Percentiles rank a stretch among this genome's conserved stretches.
Evolutionary conservation across 1,140 invertebrate genomes (phyloP).

Genomic region (Cryptotermes secundus): DNA sequence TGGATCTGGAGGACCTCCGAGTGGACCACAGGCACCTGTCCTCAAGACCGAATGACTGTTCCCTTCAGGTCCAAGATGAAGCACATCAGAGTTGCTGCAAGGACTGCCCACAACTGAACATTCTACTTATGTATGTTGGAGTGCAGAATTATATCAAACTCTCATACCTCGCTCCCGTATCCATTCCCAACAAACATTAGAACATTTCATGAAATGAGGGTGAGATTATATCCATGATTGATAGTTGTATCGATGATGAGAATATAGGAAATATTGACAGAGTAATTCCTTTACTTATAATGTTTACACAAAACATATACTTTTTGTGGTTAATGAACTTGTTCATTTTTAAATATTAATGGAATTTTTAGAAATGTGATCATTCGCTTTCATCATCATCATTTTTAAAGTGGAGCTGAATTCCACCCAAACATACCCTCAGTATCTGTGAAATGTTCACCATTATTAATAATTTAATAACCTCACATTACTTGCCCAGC

Average conservation of each 20-base stretch:
- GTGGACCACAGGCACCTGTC: background rate
- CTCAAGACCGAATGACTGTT: constrained; percentile 29
- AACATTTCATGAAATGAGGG: background rate
- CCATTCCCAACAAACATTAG: background rate
- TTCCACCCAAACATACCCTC: background rate
- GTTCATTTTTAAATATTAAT: background rate
- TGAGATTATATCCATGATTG: constrained; percentile 8
- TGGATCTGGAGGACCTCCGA: background rate
- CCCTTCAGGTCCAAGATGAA: constrained; percentile 18
- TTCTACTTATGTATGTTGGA: background rate
- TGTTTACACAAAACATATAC: background rate
- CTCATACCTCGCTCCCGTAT: background rate
- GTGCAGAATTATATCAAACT: constrained; percentile 18
- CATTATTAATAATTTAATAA: constrained; percentile 20
- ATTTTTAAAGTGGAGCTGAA: background rate
- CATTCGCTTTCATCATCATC: background rate
- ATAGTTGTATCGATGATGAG: background rate
- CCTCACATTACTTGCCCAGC: background rate
- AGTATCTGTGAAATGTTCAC: constrained; percentile 27
- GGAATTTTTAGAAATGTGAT: background rate
- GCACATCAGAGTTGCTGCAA: background rate
- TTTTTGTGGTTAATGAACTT: background rate
- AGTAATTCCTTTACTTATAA: background rate
- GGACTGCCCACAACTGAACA: background rate
- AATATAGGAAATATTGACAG: background rate